A percentile compares a stretch with the other conserved stretches of the same genome.
These are phyloP conservation scores for Necrosyrtes monachus DNA, from an alignment of 2,797 vertebrate genomes.

Conservation along the genomic window DNA sequence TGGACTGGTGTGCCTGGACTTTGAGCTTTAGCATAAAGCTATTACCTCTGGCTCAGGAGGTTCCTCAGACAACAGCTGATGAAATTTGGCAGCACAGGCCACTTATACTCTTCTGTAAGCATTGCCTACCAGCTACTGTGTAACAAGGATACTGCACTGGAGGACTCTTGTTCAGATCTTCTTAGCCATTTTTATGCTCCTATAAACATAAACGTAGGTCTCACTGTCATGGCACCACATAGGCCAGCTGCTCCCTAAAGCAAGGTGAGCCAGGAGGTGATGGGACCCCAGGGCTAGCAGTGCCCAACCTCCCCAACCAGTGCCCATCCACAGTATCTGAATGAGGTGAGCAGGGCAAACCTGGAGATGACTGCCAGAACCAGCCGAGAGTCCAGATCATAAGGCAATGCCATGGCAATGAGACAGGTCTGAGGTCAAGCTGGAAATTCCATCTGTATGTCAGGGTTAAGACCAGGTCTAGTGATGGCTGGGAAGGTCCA, in stretches of 20 bases:
- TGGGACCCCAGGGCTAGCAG: background rate
- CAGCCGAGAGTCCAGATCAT: background rate
- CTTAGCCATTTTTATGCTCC: background rate
- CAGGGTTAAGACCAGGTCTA: background rate
- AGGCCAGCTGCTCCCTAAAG: background rate
- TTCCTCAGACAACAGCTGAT: background rate
- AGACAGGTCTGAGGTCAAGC: background rate
- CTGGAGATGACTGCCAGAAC: accelerated
- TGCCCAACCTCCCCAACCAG: background rate
- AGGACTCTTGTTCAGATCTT: background rate
- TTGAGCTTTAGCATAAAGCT: background rate
- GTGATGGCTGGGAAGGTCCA: background rate
- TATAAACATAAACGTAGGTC: background rate
- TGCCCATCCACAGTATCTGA: background rate
- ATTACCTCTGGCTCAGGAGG: background rate
- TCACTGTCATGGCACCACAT: accelerated
- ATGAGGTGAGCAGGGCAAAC: background rate
- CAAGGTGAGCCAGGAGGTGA: background rate
- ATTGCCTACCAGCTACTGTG: background rate
- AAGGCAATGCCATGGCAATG: accelerated
- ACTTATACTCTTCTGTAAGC: background rate
- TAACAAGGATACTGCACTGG: background rate
- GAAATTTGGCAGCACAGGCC: background rate
- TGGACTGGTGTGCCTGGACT: background rate
- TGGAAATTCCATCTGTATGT: background rate